Conservation (phyloP, 2,797 vertebrate species). For the Sebastes wilsoni region DNA sequence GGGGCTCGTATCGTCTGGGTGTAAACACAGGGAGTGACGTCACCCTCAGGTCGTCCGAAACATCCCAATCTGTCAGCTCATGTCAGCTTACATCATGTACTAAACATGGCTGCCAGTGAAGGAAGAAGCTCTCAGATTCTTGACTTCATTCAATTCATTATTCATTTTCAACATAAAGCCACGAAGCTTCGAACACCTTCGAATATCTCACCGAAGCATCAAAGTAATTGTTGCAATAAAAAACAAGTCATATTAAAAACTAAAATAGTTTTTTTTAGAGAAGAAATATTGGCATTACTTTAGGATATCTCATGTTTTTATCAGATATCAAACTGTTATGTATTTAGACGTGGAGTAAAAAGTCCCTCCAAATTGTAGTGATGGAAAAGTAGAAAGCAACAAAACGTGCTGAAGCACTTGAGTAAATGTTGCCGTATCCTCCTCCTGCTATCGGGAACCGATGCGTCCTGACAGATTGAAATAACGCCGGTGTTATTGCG, state of each 20-base stretch:
- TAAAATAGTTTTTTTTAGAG: neutral
- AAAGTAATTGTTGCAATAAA: too few relatives aligned
- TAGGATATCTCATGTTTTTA: neutral
- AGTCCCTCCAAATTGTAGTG: neutral
- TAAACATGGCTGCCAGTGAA: neutral
- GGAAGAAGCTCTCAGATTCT: neutral
- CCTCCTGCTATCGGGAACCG: neutral
- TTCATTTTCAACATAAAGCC: too few relatives aligned
- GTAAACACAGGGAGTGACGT: neutral
- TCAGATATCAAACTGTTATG: neutral
- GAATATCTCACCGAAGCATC: too few relatives aligned
- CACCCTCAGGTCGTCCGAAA: neutral
- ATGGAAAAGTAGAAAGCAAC: neutral
- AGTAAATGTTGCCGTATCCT: neutral
- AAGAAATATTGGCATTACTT: neutral
- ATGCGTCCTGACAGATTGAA: neutral
- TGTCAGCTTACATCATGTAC: neutral
- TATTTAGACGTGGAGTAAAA: neutral
- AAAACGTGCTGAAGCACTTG: neutral
- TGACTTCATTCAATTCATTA: too few relatives aligned
- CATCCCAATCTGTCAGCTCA: neutral
- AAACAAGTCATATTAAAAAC: too few relatives aligned
- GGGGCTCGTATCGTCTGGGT: neutral
- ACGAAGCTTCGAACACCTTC: too few relatives aligned
- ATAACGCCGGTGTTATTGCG: neutral